phyloP scores from a whole-genome alignment of 2,113 vertebrate species.

The Pomatorhinus ruficollis region DNA sequence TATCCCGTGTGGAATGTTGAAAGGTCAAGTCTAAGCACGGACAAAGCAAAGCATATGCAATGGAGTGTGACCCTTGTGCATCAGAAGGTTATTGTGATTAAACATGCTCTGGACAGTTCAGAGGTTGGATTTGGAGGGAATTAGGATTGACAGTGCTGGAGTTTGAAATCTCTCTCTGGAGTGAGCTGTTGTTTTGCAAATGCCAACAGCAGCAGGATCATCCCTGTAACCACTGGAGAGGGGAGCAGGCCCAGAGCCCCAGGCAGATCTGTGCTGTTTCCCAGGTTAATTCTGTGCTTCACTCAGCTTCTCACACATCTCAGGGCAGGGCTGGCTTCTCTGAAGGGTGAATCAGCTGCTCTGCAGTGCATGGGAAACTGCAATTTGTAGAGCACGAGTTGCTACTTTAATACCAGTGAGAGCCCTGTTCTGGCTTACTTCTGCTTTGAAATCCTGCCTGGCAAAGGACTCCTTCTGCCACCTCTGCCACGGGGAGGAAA shows the following conservation, averaged over 20 bases:
- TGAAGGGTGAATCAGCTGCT: neutral
- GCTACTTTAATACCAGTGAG: neutral
- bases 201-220: neutral
- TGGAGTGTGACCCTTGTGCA: neutral
- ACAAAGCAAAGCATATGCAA: neutral
- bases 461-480: neutral
- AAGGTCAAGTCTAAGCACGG: neutral
- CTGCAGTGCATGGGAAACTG: neutral
- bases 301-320: neutral
- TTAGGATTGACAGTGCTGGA: neutral
- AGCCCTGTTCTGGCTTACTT: neutral
- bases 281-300: neutral
- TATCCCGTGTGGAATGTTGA: neutral
- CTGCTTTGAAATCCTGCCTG: neutral
- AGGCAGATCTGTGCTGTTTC: rapidly evolving
- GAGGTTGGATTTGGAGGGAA: neutral
- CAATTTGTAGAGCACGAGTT: neutral
- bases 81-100: neutral
- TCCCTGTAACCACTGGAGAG: rapidly evolving
- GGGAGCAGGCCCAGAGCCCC: neutral
- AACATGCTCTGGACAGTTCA: neutral
- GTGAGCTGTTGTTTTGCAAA: neutral
- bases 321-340: neutral
- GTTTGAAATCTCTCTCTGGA: neutral
- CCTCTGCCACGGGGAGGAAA: neutral